These are phyloP conservation scores for Didymodactylos carnosus DNA, from an alignment of 2,888 invertebrate species.

Conservation along the genomic window DNA sequence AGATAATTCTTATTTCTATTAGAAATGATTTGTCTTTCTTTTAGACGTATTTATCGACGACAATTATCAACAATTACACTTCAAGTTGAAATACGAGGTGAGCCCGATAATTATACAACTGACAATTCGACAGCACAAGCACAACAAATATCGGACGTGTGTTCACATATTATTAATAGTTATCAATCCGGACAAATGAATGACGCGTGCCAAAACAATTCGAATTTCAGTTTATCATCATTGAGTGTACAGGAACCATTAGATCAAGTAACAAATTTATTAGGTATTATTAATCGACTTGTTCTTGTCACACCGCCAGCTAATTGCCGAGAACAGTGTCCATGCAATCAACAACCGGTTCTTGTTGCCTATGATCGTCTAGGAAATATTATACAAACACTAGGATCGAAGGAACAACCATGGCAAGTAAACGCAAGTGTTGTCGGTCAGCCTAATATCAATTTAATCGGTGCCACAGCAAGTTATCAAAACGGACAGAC, in stretches of 20 bases:
- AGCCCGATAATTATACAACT: neutral
- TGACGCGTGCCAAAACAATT: neutral
- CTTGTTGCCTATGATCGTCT: neutral
- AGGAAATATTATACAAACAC: neutral
- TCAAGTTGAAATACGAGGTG: neutral
- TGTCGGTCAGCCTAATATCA: neutral
- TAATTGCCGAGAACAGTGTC: constrained; percentile 5
- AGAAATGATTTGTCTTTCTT: neutral
- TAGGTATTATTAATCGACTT: neutral
- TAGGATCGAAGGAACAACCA: neutral
- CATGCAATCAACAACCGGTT: constrained; percentile 6
- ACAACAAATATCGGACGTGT: neutral
- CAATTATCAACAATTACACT: neutral
- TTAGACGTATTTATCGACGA: neutral
- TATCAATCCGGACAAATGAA: neutral
- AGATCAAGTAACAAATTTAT: neutral
- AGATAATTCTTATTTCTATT: neutral
- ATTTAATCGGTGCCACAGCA: neutral
- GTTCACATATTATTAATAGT: neutral
- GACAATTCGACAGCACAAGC: neutral
- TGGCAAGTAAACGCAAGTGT: neutral
- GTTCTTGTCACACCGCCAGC: neutral
- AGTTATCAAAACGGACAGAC: neutral
- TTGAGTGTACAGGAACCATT: neutral
- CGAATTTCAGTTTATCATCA: too few species aligned